Percentiles rank a stretch among this genome's conserved stretches.
Evolutionary conservation across 2,888 invertebrate species (phyloP).

Genomic region (Dicycla oo): DNA sequence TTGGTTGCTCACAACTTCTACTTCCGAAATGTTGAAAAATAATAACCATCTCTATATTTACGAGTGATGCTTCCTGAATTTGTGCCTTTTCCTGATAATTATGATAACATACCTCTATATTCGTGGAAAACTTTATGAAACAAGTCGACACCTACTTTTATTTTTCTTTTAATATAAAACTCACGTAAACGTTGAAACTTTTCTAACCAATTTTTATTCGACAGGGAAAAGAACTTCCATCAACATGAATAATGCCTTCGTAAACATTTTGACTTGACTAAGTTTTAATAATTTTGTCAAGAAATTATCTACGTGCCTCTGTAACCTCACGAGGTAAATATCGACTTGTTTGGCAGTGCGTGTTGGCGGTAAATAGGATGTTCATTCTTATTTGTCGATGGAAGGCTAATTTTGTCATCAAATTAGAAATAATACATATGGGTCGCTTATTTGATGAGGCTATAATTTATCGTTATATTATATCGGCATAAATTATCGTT

Average conservation of each 20-base stretch:
- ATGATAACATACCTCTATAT: background rate
- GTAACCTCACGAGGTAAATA: constrained; percentile 14
- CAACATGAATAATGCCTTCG: constrained; percentile 44
- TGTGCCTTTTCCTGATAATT: background rate
- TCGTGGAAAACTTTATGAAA: background rate
- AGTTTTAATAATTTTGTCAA: constrained; percentile 40
- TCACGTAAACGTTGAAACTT: constrained; percentile 44
- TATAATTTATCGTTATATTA: no score
- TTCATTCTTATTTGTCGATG: background rate
- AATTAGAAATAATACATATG: background rate
- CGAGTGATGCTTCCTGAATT: background rate
- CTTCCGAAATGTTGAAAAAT: background rate
- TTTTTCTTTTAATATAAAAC: constrained; percentile 32
- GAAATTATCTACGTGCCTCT: constrained; percentile 37
- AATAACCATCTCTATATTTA: background rate
- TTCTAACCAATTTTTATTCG: constrained; percentile 57
- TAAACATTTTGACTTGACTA: constrained; percentile 29
- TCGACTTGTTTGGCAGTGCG: constrained; percentile 10
- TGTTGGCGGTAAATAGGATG: constrained; percentile 6
- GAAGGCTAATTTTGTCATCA: background rate
- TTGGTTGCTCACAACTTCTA: background rate
- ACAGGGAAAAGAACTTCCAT: constrained; percentile 35
- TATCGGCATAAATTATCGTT: background rate
- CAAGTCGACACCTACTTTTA: constrained; percentile 31
- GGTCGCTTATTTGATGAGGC: background rate